Conservation (phyloP, 2,797 vertebrate genomes). For the Labeo calbasu region DNA sequence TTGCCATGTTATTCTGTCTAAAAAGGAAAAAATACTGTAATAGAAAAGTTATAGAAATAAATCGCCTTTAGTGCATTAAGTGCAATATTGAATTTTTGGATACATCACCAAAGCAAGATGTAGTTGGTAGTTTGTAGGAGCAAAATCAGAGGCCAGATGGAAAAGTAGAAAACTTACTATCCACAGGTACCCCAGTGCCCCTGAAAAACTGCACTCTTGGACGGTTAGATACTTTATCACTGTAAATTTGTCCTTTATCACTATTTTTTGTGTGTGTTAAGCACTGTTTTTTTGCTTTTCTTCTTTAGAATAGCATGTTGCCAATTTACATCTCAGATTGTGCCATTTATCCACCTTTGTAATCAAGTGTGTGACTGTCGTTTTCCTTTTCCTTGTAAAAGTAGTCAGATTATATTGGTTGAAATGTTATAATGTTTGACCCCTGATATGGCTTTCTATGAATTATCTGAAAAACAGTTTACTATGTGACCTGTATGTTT, state of each 20-base stretch:
- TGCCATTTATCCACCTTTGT: slow-evolving; percentile 35
- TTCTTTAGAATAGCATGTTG: slow-evolving; percentile 31
- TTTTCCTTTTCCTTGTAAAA: slow-evolving; percentile 31
- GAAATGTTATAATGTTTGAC: slow-evolving; percentile 19
- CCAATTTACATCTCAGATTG: slow-evolving; percentile 27
- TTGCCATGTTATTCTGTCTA: background rate
- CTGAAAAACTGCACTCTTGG: slow-evolving; percentile 36
- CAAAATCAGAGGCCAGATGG: background rate
- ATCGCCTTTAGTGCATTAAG: slow-evolving; percentile 49
- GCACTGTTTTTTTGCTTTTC: slow-evolving; percentile 12
- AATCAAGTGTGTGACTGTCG: slow-evolving; percentile 27
- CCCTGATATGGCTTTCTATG: slow-evolving; percentile 22
- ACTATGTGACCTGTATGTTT: slow-evolving; percentile 17
- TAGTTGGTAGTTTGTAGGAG: background rate
- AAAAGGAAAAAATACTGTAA: slow-evolving; percentile 1
- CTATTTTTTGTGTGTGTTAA: slow-evolving; percentile 6
- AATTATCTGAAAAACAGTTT: background rate
- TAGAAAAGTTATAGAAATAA: background rate
- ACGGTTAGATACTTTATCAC: slow-evolving; percentile 34
- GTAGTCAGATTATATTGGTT: slow-evolving; percentile 28
- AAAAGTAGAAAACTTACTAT: background rate
- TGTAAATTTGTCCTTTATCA: slow-evolving; percentile 40
- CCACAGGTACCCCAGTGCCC: background rate
- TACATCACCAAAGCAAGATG: slow-evolving; percentile 64
- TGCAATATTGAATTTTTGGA: slow-evolving; percentile 65